Evolutionary conservation across 2,113 vertebrate genomes (phyloP), one percentile per base, ranked within the genome.

Genomic region (Syngnathoides biaculeatus): DNA sequence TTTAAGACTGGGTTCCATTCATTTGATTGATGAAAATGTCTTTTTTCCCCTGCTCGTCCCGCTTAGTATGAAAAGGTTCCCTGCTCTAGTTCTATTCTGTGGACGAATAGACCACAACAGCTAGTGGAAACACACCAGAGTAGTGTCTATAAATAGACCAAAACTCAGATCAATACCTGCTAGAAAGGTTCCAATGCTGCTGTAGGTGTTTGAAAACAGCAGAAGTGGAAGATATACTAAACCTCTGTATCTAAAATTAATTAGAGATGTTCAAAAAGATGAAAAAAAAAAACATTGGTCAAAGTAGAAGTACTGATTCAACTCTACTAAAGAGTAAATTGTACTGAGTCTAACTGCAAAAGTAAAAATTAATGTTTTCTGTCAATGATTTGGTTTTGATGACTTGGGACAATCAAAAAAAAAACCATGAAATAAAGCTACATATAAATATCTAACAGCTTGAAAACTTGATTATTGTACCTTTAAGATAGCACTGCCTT

Each of bases 111-210:
- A 72, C 62, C 27, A 38, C 8, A 22, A 20, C 65, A 64, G 72
- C 55, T 76, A 39, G 52, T 64, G 65, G 64, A 74, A 79, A 65
- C 65, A 67, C 65, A 64, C 69, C 1, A n/a, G 71, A 78, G 53
- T 15, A 68, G 55, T 13, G 52, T 55, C 81, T 84, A 83, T 75
- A 87, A 85, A 88, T 84, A 86, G 63, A 62, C 27, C n/a, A 74
- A 69, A 59, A 75, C 68, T 73, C 40, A 38, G 67, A 88, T 88
- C 86, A 73, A 84, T 88, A 84, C 48, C 50, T 64, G 77, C 69
- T 64, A 59, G 58, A 73, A 70, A 55, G 57, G 14, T 56, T 14
- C 47, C 20, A 68, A 47, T 24, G 17, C 62, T 39, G 20, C 20
- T 10, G 1, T 20, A 12, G 58, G 45, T 48, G 45, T 48, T 48